Evolutionary conservation across 1,140 invertebrate species (phyloP).

Genomic region (Ceratitis capitata): DNA sequence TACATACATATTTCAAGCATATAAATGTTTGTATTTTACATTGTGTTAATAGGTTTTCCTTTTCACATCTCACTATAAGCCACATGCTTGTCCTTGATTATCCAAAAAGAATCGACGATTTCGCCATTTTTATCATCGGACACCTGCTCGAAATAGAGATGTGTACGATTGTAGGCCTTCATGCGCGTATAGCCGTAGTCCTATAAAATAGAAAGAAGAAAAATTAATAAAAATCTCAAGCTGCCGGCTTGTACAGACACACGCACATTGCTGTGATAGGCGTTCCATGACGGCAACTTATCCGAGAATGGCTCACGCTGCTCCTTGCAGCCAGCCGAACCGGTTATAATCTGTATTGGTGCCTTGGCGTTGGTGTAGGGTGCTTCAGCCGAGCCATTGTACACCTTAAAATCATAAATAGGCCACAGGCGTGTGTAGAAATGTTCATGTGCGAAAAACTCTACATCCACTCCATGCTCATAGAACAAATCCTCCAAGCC

Average conservation of each 20-base stretch:
- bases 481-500: conserved; percentile 87
- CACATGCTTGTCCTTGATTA: conserved; percentile 75
- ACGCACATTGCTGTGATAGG: conserved; percentile 70
- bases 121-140: conserved; percentile 82
- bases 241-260: not conserved
- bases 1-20: not conserved
- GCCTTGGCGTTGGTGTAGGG: conserved; percentile 90
- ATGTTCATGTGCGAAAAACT: conserved; percentile 96
- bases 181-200: conserved; percentile 96
- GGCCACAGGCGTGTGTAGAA: conserved; percentile 95
- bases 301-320: conserved; percentile 67
- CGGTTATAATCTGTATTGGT: conserved; percentile 92
- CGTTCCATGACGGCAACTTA: conserved; percentile 62
- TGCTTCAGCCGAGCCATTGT: conserved; percentile 78
- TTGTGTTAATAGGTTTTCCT: not conserved
- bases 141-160: conserved; percentile 91
- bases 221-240: not conserved
- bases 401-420: conserved; percentile 87
- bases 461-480: conserved; percentile 90
- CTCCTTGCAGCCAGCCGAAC: conserved; percentile 88
- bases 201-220: conserved; percentile 65
- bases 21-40: not conserved
- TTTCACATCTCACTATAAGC: not conserved
- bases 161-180: conserved; percentile 83
- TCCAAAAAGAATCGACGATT: conserved; percentile 80